Base-by-base conservation (phyloP, 2,113 vertebrate genomes). In the Anser brachyrhynchus region DNA sequence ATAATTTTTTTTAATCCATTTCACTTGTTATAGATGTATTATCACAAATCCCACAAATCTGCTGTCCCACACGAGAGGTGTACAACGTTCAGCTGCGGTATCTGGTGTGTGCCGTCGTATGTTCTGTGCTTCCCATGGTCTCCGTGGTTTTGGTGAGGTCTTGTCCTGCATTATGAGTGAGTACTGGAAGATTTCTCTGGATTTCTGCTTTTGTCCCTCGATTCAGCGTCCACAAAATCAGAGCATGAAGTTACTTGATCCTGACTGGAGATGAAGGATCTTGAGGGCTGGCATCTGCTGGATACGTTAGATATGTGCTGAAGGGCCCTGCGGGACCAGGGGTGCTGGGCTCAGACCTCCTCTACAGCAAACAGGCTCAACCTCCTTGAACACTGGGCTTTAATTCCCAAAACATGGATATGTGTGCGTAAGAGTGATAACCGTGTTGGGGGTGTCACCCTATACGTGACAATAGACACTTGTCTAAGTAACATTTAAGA, bases 1-100 rank as follows among this genome's bases (percentile, higher is more conserved):
- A 87, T 87, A 49, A 2, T 49, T 21, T 49, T 95, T 95, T 95
- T 95, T 85, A 74, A 94, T 93, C 87, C 94, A 91, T 95, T 87
- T 92, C 41, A 43, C 87, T 82, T 90, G 58, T 82, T 95, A 72
- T 31, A 73, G 70, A 89, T 73, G 65, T 82, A 76, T 89, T 86
- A 90, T 75, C 89, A 70, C 73, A 78, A 92, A 93, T 84, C 88
- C 87, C 93, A 89, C 46, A 49, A 21, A 49, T 49, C 29, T 23
- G n/a, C 2, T 3, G 37, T 21, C 28, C 26, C 12, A 8, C 0
- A 2, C 28, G 55, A 61, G 61, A 65, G 12, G 31, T 51, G 11
- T 28, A 1, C 23, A 15, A 72, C 0, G 29, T 33, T 13, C 18
- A 46, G 29, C 54, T 74, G 23, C 20, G 46, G 25, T 51, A 23